Evolutionary conservation across 2,888 invertebrate species (phyloP).

Genomic region (Agrenia bidenticulata): DNA sequence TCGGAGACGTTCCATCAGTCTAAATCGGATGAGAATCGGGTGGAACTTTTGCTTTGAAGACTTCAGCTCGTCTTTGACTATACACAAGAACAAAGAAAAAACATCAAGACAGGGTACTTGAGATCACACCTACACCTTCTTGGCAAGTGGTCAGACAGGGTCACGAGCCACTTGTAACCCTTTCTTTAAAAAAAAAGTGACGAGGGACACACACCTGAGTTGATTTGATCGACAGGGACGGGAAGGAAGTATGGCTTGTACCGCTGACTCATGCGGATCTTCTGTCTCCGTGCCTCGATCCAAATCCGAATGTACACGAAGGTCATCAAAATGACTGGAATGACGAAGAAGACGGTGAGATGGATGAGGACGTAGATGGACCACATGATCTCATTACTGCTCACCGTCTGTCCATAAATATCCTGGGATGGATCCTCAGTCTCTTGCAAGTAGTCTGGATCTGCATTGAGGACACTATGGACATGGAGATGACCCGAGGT

Average conservation of each 20-base stretch:
- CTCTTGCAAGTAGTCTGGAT: background rate
- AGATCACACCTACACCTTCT: no score
- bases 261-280: conserved; percentile 31
- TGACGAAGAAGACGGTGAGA: conserved; percentile 38
- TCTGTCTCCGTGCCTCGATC: conserved; percentile 43
- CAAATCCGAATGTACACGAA: conserved; percentile 45
- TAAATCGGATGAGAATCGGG: conserved; percentile 35
- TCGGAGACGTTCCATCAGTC: conserved; percentile 40
- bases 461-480: no score
- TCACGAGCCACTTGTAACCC: background rate
- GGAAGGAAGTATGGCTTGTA: conserved; percentile 41
- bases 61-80: conserved; percentile 18
- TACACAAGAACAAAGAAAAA: background rate
- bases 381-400: conserved; percentile 25
- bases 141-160: no score
- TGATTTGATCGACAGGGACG: background rate
- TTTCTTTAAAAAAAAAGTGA: background rate
- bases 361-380: conserved; percentile 36
- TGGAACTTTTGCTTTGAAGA: conserved; percentile 15
- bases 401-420: no score
- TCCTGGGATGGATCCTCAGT: background rate
- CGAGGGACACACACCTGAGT: no score
- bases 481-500: no score
- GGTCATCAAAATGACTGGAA: conserved; percentile 41
- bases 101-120: background rate